A percentile compares a stretch with the other conserved stretches of the same genome.
Conservation (phyloP, 2,113 vertebrate species). For the Oryzias javanicus region DNA sequence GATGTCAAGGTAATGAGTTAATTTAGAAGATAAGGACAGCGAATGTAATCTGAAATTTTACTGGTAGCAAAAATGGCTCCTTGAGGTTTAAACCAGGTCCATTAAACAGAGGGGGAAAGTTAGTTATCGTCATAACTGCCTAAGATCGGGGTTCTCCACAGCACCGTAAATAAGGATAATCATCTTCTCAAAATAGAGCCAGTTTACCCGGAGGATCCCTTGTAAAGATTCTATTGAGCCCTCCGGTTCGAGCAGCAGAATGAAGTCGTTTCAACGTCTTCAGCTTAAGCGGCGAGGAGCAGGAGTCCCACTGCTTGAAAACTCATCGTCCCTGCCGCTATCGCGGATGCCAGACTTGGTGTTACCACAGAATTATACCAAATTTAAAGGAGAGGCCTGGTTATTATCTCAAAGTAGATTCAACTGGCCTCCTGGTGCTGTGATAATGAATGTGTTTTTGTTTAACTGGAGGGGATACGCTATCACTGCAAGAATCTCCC, state of each 20-base stretch:
- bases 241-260: conserved; percentile 25
- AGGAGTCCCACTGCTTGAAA: conserved; percentile 42
- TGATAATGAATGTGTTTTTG: conserved; percentile 75
- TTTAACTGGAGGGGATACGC: conserved; percentile 76
- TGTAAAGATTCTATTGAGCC: conserved; percentile 34
- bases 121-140: conserved; percentile 25
- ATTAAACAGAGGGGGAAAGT: conserved; percentile 25
- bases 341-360: conserved; percentile 38
- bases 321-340: conserved; percentile 32
- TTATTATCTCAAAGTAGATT: conserved; percentile 65
- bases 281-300: conserved; percentile 29
- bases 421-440: conserved; percentile 51
- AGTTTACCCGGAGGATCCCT: conserved; percentile 20
- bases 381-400: conserved; percentile 67
- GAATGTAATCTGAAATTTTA: conserved; percentile 63
- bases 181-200: conserved; percentile 23
- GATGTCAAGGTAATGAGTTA: conserved; percentile 72
- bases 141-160: conserved; percentile 20
- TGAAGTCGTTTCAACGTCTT: conserved; percentile 18
- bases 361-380: conserved; percentile 64
- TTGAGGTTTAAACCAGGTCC: conserved; percentile 17
- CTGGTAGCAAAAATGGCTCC: conserved; percentile 54
- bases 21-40: conserved; percentile 73
- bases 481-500: conserved; percentile 35
- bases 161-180: conserved; percentile 53